These are phyloP conservation scores for Syndactyla subalaris DNA, from an alignment of 2,797 vertebrate genomes.

Conservation along the genomic window DNA sequence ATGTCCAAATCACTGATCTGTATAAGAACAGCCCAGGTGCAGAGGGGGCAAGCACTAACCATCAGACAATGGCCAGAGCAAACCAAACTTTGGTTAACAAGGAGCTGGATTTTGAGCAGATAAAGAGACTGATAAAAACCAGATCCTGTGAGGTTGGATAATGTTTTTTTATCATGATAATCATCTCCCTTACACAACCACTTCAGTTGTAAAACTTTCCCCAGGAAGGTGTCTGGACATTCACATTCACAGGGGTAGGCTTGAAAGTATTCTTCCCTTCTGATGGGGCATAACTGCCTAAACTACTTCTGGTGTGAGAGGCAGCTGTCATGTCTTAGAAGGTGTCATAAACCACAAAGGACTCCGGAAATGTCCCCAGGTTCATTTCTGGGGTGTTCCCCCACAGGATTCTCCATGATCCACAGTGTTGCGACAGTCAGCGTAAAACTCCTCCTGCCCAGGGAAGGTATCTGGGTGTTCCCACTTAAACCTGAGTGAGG, in stretches of 20 bases:
- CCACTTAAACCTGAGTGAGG: too few species aligned
- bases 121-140: too few species aligned
- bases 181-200: not conserved
- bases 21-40: not conserved
- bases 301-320: not conserved
- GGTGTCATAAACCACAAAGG: not conserved
- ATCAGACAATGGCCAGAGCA: not conserved
- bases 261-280: not conserved
- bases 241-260: not conserved
- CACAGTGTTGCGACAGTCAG: not conserved
- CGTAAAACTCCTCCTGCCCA: not conserved
- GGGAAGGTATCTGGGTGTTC: not conserved
- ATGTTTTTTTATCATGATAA: not conserved
- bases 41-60: not conserved
- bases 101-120: too few species aligned
- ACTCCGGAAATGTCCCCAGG: not conserved
- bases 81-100: too few species aligned
- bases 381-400: not conserved
- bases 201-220: too few species aligned
- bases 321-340: not conserved
- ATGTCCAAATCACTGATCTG: not conserved
- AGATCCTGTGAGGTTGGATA: not conserved
- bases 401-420: not conserved
- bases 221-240: not conserved
- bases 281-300: not conserved